Conservation (phyloP, 2,797 vertebrate species). For the Enteromius treurensis region DNA sequence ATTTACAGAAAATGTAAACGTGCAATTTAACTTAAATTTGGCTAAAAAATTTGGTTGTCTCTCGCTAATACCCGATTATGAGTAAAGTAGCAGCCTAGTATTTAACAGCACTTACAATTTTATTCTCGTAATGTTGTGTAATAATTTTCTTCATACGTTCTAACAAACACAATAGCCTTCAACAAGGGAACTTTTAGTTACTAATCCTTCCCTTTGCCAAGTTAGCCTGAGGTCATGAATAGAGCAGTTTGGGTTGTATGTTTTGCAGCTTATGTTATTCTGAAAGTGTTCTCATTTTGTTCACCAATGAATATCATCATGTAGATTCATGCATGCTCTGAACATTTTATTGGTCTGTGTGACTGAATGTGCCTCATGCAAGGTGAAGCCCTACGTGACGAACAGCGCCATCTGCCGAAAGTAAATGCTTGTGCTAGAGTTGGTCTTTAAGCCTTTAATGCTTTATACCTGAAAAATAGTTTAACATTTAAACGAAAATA, state of each 20-base stretch:
- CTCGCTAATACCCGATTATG: too few species aligned
- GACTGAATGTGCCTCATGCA: not conserved
- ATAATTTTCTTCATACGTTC: too few species aligned
- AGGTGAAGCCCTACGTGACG: conserved; percentile 53
- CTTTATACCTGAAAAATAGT: not conserved
- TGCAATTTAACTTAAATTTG: too few species aligned
- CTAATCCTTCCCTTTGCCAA: not conserved
- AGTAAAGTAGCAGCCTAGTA: too few species aligned
- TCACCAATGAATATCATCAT: not conserved
- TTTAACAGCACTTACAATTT: too few species aligned
- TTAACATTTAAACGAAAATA: not conserved
- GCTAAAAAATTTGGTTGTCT: too few species aligned
- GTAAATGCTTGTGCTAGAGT: not conserved
- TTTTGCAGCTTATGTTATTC: not conserved
- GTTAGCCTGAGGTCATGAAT: not conserved
- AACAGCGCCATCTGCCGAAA: conserved; percentile 72
- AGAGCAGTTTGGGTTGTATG: not conserved
- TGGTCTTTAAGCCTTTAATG: not conserved
- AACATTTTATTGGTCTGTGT: not conserved
- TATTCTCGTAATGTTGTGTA: too few species aligned
- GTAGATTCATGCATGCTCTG: not conserved
- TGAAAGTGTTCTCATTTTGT: not conserved
- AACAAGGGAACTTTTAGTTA: not conserved
- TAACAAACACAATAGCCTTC: not conserved
- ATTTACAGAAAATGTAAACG: not conserved